Evolutionary conservation across 2,888 invertebrate genomes (phyloP).

Genomic region (Chesias legatella): DNA sequence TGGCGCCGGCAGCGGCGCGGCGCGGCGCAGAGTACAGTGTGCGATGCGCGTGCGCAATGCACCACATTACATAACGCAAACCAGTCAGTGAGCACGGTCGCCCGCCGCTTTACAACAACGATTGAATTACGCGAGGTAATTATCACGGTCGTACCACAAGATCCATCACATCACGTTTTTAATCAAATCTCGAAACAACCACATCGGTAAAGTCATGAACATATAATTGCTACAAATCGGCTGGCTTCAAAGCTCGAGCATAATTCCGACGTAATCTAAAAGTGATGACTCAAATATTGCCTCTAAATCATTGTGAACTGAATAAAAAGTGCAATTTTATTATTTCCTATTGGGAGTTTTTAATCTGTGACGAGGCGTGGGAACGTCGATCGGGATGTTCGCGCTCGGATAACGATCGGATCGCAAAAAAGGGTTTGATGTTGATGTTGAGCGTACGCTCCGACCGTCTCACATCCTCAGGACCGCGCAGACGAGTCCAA

Average conservation of each 20-base stretch:
- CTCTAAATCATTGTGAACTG: slow-evolving; percentile 43
- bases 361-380: slow-evolving; percentile 65
- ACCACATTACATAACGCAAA: slow-evolving; percentile 62
- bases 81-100: slow-evolving; percentile 45
- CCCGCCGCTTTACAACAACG: slow-evolving; percentile 33
- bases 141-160: slow-evolving; percentile 44
- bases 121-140: slow-evolving; percentile 37
- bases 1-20: slow-evolving; percentile 37
- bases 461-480: background rate
- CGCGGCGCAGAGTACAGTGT: slow-evolving; percentile 20
- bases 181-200: slow-evolving; percentile 12
- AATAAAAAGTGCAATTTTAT: slow-evolving; percentile 66
- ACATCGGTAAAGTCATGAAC: slow-evolving; percentile 21
- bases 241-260: slow-evolving; percentile 24
- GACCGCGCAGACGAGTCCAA: slow-evolving; percentile 51
- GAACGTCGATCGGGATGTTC: slow-evolving; percentile 67
- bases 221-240: slow-evolving; percentile 25
- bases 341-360: slow-evolving; percentile 57
- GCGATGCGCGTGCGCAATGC: slow-evolving; percentile 36
- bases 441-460: slow-evolving; percentile 57
- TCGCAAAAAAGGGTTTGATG: slow-evolving; percentile 76
- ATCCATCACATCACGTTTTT: slow-evolving; percentile 36
- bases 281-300: slow-evolving; percentile 23
- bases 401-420: slow-evolving; percentile 73
- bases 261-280: slow-evolving; percentile 22